Conservation (phyloP, 2,888 invertebrate genomes). For the Hirtodrosophila trivittata region DNA sequence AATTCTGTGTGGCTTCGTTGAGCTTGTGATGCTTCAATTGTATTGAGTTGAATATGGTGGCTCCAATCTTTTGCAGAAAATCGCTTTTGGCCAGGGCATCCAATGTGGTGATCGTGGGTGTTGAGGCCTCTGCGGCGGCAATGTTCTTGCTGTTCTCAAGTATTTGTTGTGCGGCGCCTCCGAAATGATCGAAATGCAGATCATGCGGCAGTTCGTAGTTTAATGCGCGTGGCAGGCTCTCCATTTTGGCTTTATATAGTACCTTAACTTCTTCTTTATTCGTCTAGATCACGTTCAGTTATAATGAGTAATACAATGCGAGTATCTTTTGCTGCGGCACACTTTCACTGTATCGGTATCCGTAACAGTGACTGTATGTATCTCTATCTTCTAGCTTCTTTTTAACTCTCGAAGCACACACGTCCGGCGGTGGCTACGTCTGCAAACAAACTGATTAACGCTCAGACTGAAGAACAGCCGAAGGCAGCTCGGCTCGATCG, state of each 20-base stretch:
- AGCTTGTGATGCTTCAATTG: slow-evolving; percentile 70
- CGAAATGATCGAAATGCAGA: slow-evolving; percentile 81
- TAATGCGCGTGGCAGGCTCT: slow-evolving; percentile 78
- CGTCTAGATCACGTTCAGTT: slow-evolving; percentile 22
- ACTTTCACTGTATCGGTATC: slow-evolving; percentile 62
- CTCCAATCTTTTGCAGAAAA: slow-evolving; percentile 81
- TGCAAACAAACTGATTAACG: slow-evolving; percentile 73
- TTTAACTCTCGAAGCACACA: slow-evolving; percentile 31
- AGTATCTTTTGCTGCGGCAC: slow-evolving; percentile 49
- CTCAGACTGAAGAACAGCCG: slow-evolving; percentile 43
- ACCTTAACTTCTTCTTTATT: slow-evolving; percentile 15
- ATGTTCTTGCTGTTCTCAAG: slow-evolving; percentile 66
- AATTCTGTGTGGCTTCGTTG: slow-evolving; percentile 43
- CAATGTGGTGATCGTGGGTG: slow-evolving; percentile 74
- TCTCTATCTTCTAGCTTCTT: slow-evolving; percentile 32
- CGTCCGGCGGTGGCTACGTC: slow-evolving; percentile 55
- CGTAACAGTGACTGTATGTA: slow-evolving; percentile 24
- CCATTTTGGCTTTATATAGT: slow-evolving; percentile 70
- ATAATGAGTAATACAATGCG: slow-evolving; percentile 28
- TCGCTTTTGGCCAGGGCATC: slow-evolving; percentile 67
- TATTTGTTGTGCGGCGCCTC: slow-evolving; percentile 73
- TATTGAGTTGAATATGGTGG: slow-evolving; percentile 78
- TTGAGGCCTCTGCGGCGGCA: slow-evolving; percentile 58
- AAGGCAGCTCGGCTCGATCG: slow-evolving; percentile 44
- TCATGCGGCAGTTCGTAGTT: slow-evolving; percentile 81